These are phyloP conservation scores for Acipenser oxyrinchus DNA, from an alignment of 2,797 vertebrate genomes.

Conservation along the genomic window DNA sequence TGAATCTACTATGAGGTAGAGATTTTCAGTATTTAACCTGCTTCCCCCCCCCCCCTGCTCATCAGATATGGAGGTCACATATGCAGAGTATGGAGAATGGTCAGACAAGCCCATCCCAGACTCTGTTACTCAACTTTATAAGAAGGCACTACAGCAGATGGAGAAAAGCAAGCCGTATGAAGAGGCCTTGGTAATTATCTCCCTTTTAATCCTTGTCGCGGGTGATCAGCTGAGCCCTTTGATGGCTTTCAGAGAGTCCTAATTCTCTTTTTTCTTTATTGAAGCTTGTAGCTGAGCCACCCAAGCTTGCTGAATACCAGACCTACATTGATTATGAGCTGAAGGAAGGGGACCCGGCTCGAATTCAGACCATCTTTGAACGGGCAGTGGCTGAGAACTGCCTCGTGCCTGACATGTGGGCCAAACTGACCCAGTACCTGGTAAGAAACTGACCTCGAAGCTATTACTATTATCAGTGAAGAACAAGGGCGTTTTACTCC, in stretches of 20 bases:
- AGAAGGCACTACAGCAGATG: constrained; percentile 74
- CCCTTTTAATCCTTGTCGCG: not conserved
- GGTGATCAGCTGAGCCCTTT: not conserved
- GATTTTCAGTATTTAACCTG: not conserved
- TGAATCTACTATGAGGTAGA: too few relatives aligned
- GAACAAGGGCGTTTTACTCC: too few relatives aligned
- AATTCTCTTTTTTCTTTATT: constrained; percentile 21
- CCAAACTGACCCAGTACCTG: constrained; percentile 82
- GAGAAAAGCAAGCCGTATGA: constrained; percentile 74
- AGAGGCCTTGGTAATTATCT: constrained; percentile 70
- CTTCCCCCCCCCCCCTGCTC: constrained; percentile 11
- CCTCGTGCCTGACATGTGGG: constrained; percentile 93
- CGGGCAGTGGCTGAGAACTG: constrained; percentile 91
- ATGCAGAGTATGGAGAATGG: constrained; percentile 89
- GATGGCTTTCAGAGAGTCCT: not conserved
- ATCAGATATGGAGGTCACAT: constrained; percentile 85
- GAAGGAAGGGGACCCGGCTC: constrained; percentile 85
- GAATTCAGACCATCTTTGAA: constrained; percentile 85
- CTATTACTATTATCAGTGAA: too few relatives aligned
- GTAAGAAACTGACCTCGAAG: constrained; percentile 55
- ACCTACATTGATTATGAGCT: constrained; percentile 85
- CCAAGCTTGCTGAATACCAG: constrained; percentile 86
- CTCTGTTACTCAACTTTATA: constrained; percentile 61
- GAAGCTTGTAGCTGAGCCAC: constrained; percentile 82
- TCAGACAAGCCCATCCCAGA: constrained; percentile 76